Conservation (phyloP, 2,888 invertebrate genomes). For the Autographa pulchrina region DNA sequence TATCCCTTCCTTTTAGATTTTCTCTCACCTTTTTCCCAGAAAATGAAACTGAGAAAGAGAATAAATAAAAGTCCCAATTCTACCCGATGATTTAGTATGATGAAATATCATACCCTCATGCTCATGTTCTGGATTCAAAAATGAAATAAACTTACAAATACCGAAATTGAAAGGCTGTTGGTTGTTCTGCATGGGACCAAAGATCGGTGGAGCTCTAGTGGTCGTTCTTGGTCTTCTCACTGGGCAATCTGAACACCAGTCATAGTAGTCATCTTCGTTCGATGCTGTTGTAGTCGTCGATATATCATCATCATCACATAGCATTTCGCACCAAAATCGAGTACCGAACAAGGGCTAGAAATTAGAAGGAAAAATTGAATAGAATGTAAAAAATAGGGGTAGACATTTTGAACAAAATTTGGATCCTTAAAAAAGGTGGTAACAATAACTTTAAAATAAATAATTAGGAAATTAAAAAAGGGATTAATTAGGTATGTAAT, state of each 20-base stretch:
- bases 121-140: background rate
- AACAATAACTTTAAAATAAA: background rate
- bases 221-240: slow-evolving; percentile 45
- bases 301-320: slow-evolving; percentile 70
- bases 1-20: too few relatives aligned
- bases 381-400: slow-evolving; percentile 30
- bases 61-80: background rate
- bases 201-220: slow-evolving; percentile 23
- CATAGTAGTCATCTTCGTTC: slow-evolving; percentile 36
- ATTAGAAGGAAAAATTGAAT: background rate
- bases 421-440: slow-evolving; percentile 13
- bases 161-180: slow-evolving; percentile 62
- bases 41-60: too few relatives aligned
- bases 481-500: too few relatives aligned
- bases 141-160: slow-evolving; percentile 67
- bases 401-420: too few relatives aligned
- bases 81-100: background rate
- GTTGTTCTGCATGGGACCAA: slow-evolving; percentile 11
- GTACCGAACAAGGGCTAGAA: slow-evolving; percentile 72
- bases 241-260: slow-evolving; percentile 31
- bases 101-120: background rate
- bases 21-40: too few relatives aligned
- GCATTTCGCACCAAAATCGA: slow-evolving; percentile 66
- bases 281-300: slow-evolving; percentile 56
- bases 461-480: background rate